A percentile compares a stretch with the other conserved stretches of the same genome.
Conservation (phyloP, 2,888 invertebrate species). For the Andrena marginata region DNA sequence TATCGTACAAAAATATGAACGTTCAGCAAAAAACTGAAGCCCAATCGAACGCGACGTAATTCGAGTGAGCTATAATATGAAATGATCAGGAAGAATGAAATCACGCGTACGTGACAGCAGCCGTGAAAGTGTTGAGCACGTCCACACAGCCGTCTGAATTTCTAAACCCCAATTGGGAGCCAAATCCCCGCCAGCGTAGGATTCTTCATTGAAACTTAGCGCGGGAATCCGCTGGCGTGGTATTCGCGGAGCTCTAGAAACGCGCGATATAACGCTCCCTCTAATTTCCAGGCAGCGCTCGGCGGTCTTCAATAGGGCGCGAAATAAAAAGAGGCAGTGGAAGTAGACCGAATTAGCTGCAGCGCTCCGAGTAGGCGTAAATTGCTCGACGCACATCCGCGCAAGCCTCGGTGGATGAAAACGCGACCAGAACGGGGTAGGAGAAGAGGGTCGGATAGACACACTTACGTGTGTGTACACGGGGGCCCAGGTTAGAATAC, state of each 20-base stretch:
- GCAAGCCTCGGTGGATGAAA: constrained; percentile 37
- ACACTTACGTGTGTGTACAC: constrained; percentile 27
- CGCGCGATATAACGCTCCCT: constrained; percentile 38
- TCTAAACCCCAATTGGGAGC: background rate
- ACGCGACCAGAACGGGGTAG: constrained; percentile 14
- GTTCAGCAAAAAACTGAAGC: too few species aligned
- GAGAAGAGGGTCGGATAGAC: constrained; percentile 20
- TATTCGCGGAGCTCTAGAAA: background rate
- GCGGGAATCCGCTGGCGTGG: background rate
- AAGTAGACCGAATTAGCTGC: constrained; percentile 64
- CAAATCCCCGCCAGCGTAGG: background rate
- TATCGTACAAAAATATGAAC: too few species aligned
- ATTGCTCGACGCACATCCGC: constrained; percentile 67
- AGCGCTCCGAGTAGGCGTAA: constrained; percentile 68
- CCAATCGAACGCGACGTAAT: too few species aligned
- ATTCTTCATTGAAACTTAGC: constrained; percentile 13
- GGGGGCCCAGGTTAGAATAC: constrained; percentile 54
- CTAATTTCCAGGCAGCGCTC: constrained; percentile 54
- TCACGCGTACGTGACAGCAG: too few species aligned
- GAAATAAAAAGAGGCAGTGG: constrained; percentile 60
- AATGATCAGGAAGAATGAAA: too few species aligned
- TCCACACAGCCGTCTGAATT: too few species aligned
- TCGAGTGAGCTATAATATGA: too few species aligned
- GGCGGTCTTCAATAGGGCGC: constrained; percentile 53
- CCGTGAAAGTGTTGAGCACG: too few species aligned